phyloP scores from a whole-genome alignment of 2,888 invertebrate genomes.

The Thereva unica region DNA sequence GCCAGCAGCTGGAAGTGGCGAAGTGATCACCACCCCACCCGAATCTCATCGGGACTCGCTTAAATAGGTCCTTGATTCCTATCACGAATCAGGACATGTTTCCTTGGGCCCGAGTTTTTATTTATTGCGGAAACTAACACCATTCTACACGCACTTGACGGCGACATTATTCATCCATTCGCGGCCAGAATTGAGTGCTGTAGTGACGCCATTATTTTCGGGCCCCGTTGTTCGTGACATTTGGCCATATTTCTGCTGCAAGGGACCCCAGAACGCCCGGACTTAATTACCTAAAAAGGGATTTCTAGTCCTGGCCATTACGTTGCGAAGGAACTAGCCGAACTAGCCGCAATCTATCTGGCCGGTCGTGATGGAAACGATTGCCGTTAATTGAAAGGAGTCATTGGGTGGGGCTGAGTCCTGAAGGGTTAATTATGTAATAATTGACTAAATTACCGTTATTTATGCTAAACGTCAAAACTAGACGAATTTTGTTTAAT shows the following conservation, averaged over 20 bases:
- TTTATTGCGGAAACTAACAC: constrained; percentile 21
- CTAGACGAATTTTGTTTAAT: constrained; percentile 29
- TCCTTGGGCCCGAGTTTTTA: constrained; percentile 11
- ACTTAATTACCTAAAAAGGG: constrained; percentile 41
- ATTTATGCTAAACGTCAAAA: constrained; percentile 28
- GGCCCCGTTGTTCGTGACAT: constrained; percentile 32
- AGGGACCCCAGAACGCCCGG: constrained; percentile 8
- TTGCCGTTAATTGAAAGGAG: constrained; percentile 31
- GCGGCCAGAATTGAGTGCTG: constrained; percentile 9
- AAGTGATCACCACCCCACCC: neutral
- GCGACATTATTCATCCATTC: constrained; percentile 20
- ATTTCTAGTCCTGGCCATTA: constrained; percentile 11
- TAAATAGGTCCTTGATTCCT: neutral
- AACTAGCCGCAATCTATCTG: neutral
- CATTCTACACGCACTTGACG: constrained; percentile 16
- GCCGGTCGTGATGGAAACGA: constrained; percentile 1
- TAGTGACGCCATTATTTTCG: constrained; percentile 26
- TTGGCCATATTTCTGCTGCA: constrained; percentile 34
- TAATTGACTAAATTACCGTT: constrained; percentile 38
- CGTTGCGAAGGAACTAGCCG: neutral
- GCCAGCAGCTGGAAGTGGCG: neutral
- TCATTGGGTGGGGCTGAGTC: constrained; percentile 18
- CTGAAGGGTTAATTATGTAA: constrained; percentile 42
- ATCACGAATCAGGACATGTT: neutral
- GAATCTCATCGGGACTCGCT: neutral